Evolutionary conservation across 92 coral and sea anemone species (phyloP).

Genomic region (Epizoanthus illoricatus): DNA sequence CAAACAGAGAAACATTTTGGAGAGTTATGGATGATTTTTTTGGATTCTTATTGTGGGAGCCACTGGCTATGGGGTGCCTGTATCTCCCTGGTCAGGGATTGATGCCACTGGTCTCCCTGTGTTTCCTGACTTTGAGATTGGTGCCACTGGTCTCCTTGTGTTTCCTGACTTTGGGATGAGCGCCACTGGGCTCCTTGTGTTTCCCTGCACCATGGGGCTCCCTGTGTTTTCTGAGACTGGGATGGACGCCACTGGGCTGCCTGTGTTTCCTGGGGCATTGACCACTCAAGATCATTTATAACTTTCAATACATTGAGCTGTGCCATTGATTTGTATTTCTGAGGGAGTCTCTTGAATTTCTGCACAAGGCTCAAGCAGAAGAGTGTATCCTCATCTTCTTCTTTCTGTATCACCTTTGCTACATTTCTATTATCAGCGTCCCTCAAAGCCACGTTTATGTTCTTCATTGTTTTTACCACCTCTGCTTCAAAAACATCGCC

Average conservation of each 20-base stretch:
- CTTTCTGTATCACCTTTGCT: slow-evolving; percentile 11
- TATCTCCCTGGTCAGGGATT: background rate
- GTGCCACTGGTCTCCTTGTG: background rate
- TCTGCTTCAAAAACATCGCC: too few relatives aligned
- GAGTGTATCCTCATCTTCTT: slow-evolving; percentile 8
- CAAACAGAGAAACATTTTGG: background rate
- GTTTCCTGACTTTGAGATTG: slow-evolving; percentile 9
- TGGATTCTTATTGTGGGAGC: background rate
- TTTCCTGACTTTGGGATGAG: background rate
- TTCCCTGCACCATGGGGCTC: background rate
- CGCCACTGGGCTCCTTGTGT: background rate
- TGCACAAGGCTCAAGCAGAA: slow-evolving; percentile 9
- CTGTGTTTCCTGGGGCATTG: too few relatives aligned
- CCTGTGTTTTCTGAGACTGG: too few relatives aligned
- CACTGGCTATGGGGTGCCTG: slow-evolving; percentile 8
- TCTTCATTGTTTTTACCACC: too few relatives aligned
- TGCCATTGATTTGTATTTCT: slow-evolving; percentile 1
- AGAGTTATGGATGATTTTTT: background rate
- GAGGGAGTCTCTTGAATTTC: slow-evolving; percentile 2
- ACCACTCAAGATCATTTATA: too few relatives aligned
- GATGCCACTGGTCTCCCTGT: slow-evolving; percentile 4
- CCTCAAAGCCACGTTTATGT: too few relatives aligned
- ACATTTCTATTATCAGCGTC: background rate
- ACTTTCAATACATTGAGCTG: background rate
- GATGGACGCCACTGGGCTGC: too few relatives aligned